Evolutionary conservation across 2,113 vertebrate species (phyloP).

Genomic region (Thunnus thynnus): DNA sequence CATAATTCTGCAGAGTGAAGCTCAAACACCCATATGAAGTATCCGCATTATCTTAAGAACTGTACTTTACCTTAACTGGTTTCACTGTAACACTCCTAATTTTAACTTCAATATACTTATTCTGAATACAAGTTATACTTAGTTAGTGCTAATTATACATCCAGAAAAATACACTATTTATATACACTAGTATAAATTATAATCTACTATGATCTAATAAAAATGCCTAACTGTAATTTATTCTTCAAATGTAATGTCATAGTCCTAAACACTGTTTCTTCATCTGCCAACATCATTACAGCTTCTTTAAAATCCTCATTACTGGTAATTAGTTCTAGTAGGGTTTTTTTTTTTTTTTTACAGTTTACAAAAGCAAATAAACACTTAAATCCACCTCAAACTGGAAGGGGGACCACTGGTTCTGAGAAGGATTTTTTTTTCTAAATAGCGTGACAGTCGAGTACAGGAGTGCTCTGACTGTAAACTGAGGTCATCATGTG

Average conservation of each 20-base stretch:
- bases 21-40: too few relatives aligned
- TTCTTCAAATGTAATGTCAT: not conserved
- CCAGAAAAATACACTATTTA: not conserved
- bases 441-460: constrained; percentile 42
- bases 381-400: not conserved
- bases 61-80: too few relatives aligned
- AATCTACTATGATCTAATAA: not conserved
- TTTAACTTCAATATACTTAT: too few relatives aligned
- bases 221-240: constrained; percentile 10
- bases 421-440: not conserved
- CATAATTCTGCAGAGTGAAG: too few relatives aligned
- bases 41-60: too few relatives aligned
- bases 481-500: constrained; percentile 37
- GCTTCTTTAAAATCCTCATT: not conserved
- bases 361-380: constrained; percentile 10
- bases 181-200: not conserved
- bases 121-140: too few relatives aligned
- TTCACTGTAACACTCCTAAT: too few relatives aligned
- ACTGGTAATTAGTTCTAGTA: constrained; percentile 5
- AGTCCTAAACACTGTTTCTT: not conserved
- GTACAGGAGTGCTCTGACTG: constrained; percentile 15
- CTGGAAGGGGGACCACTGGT: not conserved
- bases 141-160: not conserved
- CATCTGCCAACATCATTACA: constrained; percentile 30
- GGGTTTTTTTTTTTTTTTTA: not conserved